phyloP scores from a whole-genome alignment of 2,113 vertebrate species.

The Mastomys coucha region DNA sequence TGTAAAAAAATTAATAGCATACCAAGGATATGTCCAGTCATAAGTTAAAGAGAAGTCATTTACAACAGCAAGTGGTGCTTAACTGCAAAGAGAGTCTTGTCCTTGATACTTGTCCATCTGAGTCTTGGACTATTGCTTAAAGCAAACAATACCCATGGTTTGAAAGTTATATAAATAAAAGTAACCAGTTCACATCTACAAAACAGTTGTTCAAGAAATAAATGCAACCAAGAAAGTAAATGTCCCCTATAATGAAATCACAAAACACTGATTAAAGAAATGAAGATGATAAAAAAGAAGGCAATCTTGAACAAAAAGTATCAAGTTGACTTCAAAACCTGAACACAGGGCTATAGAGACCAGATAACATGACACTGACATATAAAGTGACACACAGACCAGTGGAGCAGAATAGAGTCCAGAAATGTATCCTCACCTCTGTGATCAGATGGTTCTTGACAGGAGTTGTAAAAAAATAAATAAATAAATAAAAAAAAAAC shows the following conservation, averaged over 20 bases:
- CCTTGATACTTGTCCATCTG: constrained; percentile 86
- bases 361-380: neutral
- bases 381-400: neutral
- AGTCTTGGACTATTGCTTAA: constrained; percentile 85
- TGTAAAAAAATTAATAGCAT: neutral
- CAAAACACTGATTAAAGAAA: neutral
- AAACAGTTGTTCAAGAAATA: neutral
- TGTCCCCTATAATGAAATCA: neutral
- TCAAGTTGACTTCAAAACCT: neutral
- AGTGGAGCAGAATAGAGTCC: neutral
- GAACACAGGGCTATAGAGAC: neutral
- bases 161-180: constrained; percentile 71
- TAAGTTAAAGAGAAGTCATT: neutral
- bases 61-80: constrained; percentile 80
- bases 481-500: neutral
- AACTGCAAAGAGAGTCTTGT: constrained; percentile 85
- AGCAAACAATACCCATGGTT: constrained; percentile 88
- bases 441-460: neutral
- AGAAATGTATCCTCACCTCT: neutral
- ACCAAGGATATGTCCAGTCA: too few relatives aligned
- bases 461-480: neutral
- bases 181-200: neutral
- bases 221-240: neutral
- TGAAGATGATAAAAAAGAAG: neutral
- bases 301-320: neutral